A percentile compares a stretch with the other conserved stretches of the same genome.
Conservation (phyloP, 2,888 invertebrate species). For the Stegana nigrithorax region DNA sequence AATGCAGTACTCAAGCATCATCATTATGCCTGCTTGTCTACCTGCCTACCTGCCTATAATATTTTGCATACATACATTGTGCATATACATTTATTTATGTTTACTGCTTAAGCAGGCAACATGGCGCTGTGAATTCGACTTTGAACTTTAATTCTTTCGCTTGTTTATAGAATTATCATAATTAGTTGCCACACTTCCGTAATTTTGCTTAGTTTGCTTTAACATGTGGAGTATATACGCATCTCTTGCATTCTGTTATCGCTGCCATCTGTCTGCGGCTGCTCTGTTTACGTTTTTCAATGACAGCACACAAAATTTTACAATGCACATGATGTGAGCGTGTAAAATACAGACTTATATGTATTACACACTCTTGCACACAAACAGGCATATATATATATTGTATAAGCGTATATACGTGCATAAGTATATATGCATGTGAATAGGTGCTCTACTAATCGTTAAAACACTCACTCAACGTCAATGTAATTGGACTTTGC, state of each 20-base stretch:
- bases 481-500: not conserved
- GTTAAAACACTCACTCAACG: not conserved
- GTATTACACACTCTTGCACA: not conserved
- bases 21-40: no score
- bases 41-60: not conserved
- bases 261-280: not conserved
- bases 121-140: no score
- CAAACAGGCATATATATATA: not conserved
- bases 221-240: no score
- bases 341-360: not conserved
- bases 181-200: no score
- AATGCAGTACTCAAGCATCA: no score
- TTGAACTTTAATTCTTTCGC: no score
- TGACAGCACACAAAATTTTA: not conserved
- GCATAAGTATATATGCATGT: slow-evolving; percentile 12
- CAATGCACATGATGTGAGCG: not conserved
- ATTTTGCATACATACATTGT: no score
- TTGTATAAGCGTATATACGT: slow-evolving; percentile 13
- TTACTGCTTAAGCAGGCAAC: no score
- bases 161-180: no score
- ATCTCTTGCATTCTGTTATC: not conserved
- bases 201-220: no score
- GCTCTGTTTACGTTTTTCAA: not conserved
- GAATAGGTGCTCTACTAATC: not conserved
- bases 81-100: no score